A percentile compares a stretch with the other conserved stretches of the same genome.
These are phyloP conservation scores for Caenorhabditis drosophilae DNA, from an alignment of 2,888 invertebrate genomes.

Conservation along the genomic window DNA sequence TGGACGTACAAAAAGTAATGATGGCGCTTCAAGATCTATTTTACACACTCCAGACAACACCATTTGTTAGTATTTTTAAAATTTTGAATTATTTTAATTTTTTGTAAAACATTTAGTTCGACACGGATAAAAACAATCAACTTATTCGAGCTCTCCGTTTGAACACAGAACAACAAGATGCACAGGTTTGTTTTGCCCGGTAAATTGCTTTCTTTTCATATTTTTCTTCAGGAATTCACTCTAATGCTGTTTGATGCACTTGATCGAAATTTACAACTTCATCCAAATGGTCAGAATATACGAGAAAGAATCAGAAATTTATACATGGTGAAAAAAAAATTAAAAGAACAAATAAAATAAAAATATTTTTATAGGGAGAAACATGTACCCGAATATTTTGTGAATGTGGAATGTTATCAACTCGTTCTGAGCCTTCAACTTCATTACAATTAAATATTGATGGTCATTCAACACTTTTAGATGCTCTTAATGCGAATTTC, in stretches of 20 bases:
- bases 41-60: slow-evolving; percentile 59
- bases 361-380: slow-evolving; percentile 10
- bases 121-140: slow-evolving; percentile 44
- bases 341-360: neutral
- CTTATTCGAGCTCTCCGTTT: slow-evolving; percentile 53
- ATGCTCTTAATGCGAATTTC: slow-evolving; percentile 52
- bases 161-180: slow-evolving; percentile 64
- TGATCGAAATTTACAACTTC: slow-evolving; percentile 55
- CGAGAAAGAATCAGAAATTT: slow-evolving; percentile 29
- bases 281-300: slow-evolving; percentile 57
- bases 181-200: too few species aligned
- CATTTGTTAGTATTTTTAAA: slow-evolving; percentile 52
- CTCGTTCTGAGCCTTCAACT: slow-evolving; percentile 11
- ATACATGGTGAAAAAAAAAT: slow-evolving; percentile 18
- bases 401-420: slow-evolving; percentile 44
- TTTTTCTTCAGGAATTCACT: slow-evolving; percentile 67
- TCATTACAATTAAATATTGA: slow-evolving; percentile 58
- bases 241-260: slow-evolving; percentile 61
- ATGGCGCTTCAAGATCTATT: slow-evolving; percentile 60
- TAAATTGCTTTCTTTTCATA: too few species aligned
- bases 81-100: neutral
- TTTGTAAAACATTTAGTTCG: slow-evolving; percentile 51
- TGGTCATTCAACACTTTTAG: slow-evolving; percentile 50
- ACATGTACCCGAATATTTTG: slow-evolving; percentile 34
- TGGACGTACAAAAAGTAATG: slow-evolving; percentile 64